Evolutionary conservation across 2,888 invertebrate species (phyloP), one percentile per base, ranked within the genome.

Genomic region (Pristionchus arcanus): DNA sequence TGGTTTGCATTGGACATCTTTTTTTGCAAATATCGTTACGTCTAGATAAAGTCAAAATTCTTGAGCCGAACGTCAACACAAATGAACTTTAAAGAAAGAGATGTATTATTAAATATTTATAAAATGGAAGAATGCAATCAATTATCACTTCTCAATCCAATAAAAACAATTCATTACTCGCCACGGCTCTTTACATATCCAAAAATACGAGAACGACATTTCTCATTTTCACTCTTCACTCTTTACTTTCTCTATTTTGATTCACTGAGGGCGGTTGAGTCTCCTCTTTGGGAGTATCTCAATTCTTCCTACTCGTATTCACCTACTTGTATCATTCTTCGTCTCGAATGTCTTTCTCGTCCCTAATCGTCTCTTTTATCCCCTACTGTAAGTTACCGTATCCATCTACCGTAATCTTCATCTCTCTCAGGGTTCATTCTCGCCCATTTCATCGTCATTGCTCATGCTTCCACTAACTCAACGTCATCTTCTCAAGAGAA

Each of bases 301-400:
- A 25, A 66, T 28, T 28, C 66, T 74, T 74, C 74, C 74, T 21
- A 42, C 77, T 77, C 77, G 31, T 77, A 42, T 42, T 77, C 71
- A 31, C 37, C 74, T 74, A 74, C 77, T 77, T 77, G 77, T 77
- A 77, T 77, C 77, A 77, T 77, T 42, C 77, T 77, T 77, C 77
- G 77, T 77, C 77, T 77, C 77, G 77, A 77, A 77, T 77, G 77
- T 77, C 42, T 77, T 77, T 77, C 77, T 77, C 77, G 25, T 42
- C 37, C 77, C 21, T 42, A n/a, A 37, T 77, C 77, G 77, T 77
- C 42, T 77, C 42, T 77, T 77, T 77, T 77, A 77, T 19, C 42
- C 49, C 42, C 37, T 25, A 77, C 77, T 77, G 77, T 77, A 42
- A 77, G 77, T 42, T 71, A 71, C 34, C 34, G 31, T 71, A 15